A percentile compares a stretch with the other conserved stretches of the same genome.
phyloP scores from a whole-genome alignment of 2,888 invertebrate genomes.

The Euphydryas editha region DNA sequence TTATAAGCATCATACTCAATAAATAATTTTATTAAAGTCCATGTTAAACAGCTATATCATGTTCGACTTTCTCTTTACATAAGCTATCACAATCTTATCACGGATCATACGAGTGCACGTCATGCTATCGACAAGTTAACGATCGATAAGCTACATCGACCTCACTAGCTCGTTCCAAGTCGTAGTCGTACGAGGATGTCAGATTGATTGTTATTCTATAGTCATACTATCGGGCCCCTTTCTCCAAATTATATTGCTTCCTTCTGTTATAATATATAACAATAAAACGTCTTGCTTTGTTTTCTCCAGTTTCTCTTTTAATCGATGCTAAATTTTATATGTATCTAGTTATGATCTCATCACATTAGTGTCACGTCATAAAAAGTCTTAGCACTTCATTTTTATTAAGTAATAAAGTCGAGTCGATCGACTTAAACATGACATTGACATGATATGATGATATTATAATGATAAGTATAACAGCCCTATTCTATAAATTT shows the following conservation, averaged over 20 bases:
- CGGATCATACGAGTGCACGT: conserved; percentile 27
- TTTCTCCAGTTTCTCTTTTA: conserved; percentile 32
- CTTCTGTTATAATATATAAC: conserved; percentile 36
- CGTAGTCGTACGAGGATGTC: conserved; percentile 60
- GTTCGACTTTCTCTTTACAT: conserved; percentile 31
- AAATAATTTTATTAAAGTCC: conserved; percentile 1
- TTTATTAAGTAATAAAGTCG: not conserved
- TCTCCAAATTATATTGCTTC: conserved; percentile 54
- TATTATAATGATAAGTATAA: too few relatives aligned
- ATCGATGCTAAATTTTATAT: not conserved
- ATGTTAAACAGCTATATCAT: conserved; percentile 3
- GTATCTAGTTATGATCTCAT: not conserved
- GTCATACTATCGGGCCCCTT: conserved; percentile 63
- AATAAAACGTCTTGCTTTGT: conserved; percentile 37
- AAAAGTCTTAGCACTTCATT: not conserved
- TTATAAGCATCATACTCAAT: not conserved
- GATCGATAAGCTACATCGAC: conserved; percentile 33
- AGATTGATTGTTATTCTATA: conserved; percentile 69
- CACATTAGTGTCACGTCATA: not conserved
- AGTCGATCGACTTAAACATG: not conserved
- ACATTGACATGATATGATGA: too few relatives aligned
- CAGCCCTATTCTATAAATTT: too few relatives aligned
- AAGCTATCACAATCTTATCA: conserved; percentile 32
- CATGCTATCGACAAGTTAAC: conserved; percentile 28
- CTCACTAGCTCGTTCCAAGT: conserved; percentile 32